A percentile compares a stretch with the other conserved stretches of the same genome.
These are phyloP conservation scores for Brotogeris chrysoptera DNA, from an alignment of 2,797 vertebrate species.

Conservation along the genomic window DNA sequence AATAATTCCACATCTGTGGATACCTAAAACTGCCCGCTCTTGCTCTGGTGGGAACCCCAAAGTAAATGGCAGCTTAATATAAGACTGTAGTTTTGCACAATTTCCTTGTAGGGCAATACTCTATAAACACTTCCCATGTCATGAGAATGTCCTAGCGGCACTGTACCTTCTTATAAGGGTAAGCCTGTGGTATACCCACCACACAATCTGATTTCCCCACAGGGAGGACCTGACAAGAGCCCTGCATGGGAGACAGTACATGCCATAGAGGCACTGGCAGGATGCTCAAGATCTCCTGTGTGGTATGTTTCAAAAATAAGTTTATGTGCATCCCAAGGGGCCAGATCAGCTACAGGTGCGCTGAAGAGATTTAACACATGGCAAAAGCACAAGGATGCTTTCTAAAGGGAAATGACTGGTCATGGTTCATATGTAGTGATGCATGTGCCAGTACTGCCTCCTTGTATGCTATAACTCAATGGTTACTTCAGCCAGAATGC, in stretches of 20 bases:
- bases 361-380: background rate
- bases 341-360: background rate
- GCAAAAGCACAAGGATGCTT: background rate
- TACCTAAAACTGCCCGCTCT: background rate
- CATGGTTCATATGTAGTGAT: background rate
- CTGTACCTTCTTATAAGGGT: background rate
- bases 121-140: background rate
- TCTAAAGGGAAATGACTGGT: background rate
- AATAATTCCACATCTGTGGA: background rate
- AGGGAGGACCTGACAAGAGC: background rate
- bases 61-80: background rate
- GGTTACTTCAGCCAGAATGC: background rate
- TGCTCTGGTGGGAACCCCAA: background rate
- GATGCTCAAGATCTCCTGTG: background rate
- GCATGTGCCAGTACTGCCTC: background rate
- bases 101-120: background rate
- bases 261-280: background rate
- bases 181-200: background rate
- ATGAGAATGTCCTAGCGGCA: background rate
- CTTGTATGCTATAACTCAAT: background rate
- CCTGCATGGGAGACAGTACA: background rate
- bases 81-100: background rate
- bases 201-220: background rate
- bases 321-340: background rate
- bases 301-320: background rate